Base-by-base conservation (phyloP, 2,888 invertebrate species). In the Philopedon plagiatum region DNA sequence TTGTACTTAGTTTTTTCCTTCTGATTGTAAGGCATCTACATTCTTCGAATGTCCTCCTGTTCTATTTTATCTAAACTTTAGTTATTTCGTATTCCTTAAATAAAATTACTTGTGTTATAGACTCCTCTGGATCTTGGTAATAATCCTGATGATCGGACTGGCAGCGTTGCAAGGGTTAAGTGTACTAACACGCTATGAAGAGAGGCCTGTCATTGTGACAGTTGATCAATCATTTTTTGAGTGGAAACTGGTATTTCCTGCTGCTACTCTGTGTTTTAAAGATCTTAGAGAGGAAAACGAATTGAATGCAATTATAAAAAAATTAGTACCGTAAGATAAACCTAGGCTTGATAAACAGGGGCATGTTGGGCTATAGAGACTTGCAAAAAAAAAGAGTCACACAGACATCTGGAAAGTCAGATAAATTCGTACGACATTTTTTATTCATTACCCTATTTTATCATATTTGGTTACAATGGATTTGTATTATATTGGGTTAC, bases 241-340 rank as follows among this genome's bases (percentile, higher is more conserved):
- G 5, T 83, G 81, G 81, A 71, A 76, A 26, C 73, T 82, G 1
- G 58, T 76, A 0, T 83, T 82, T 69, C 85, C 85, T 2, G 72
- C 83, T 0, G 11, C 81, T 7, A 81, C 84, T 5, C 26, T 85
- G 11, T 86, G 86, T 23, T 71, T 78, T 7, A 71, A 72, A 29
- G 23, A 46, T 4, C 62, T 77, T 46, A 37, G 46, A 32, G 2
- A 5, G 0, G 18, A 49, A 44, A 44, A n/a, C 1, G 44, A 64
- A 37, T 39, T 64, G 26, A 58, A 49, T 11, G 19, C 2, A 15
- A 11, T 49, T 29, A 11, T 69, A 9, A 11, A 54, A 21, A 49
- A 56, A n/a, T 34, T 69, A 21, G 44, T 46, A 7, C 7, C 13
- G 69, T 69, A 63, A 44, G 69, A 60, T n/a, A n/a, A n/a, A n/a